Base-by-base conservation (phyloP, 2,113 vertebrate species). In the Lepus timidus region DNA sequence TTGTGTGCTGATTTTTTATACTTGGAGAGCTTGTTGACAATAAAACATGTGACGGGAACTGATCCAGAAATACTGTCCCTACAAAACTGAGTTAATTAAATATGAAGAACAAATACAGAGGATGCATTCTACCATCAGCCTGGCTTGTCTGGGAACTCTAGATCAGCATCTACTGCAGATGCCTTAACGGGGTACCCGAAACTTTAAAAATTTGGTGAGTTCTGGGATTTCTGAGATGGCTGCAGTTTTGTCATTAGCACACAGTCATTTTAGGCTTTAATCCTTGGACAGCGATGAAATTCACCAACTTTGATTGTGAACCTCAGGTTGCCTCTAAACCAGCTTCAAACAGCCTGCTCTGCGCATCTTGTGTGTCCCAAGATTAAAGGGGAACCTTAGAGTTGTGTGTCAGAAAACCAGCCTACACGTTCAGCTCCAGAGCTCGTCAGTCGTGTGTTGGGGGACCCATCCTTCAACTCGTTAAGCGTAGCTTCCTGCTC, bases 71-170 rank as follows among this genome's bases (percentile, higher is more conserved):
- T 78, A 88, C 1, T 55, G 19, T 16, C 67, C 20, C 94, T 94
- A 76, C 3, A 33, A 95, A 95, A 90, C 90, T 89, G 91, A 94
- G 91, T 96, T 91, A 89, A 94, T 92, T 94, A 92, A 95, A 85
- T 75, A 64, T 70, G 17, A 92, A 85, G 90, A 96, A 85, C 79
- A 95, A 90, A 81, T 39, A 96, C 70, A 92, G 94, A 94, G 85
- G 85, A 85, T 16, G 90, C 88, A 95, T 81, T 75, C 65, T 79
- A 68, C 31, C 36, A 90, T 27, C 33, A 80, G 29, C 33, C 75
- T 93, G 25, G 58, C 31, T 62, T 92, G 58, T 49, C 58, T 52
- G 86, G 8, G n/a, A 95, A 39, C 27, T 88, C 90, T 44, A 82
- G 10, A 74, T 81, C 25, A 78, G 39, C 12, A 19, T 61, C 76